Conservation (phyloP, 1,140 invertebrate species). For the Radopholus similis region DNA sequence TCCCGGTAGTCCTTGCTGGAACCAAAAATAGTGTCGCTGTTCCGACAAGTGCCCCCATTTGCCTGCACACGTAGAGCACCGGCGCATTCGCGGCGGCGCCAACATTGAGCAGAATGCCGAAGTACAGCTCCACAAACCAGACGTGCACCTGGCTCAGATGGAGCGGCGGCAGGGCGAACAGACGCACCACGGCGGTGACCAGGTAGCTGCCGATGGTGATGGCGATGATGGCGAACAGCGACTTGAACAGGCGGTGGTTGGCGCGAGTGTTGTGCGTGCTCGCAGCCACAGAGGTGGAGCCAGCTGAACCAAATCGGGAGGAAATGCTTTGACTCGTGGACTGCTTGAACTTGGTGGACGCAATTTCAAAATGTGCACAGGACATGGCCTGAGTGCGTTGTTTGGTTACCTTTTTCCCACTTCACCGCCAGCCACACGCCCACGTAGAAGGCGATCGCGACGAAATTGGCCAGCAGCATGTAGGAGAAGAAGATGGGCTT, state of each 20-base stretch:
- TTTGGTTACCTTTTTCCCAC: not conserved
- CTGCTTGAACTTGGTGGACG: not conserved
- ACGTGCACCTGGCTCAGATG: constrained; percentile 3
- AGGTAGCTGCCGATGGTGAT: constrained; percentile 5
- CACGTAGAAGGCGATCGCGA: constrained; percentile 5
- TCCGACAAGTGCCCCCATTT: not conserved
- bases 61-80: constrained; percentile 13
- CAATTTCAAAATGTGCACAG: too few species aligned
- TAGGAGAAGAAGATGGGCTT: constrained; percentile 6
- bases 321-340: not conserved
- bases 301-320: too few species aligned
- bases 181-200: not conserved
- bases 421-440: not conserved
- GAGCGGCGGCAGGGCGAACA: not conserved
- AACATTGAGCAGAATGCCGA: constrained; percentile 10
- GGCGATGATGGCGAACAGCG: not conserved
- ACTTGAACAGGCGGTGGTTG: not conserved
- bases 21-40: too few species aligned
- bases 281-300: too few species aligned
- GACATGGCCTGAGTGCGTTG: not conserved
- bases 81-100: not conserved
- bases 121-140: constrained; percentile 3
- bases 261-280: too few species aligned
- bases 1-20: too few species aligned
- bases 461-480: not conserved